Evolutionary conservation across 2,888 invertebrate genomes (phyloP).

Genomic region (Cantharis rustica): DNA sequence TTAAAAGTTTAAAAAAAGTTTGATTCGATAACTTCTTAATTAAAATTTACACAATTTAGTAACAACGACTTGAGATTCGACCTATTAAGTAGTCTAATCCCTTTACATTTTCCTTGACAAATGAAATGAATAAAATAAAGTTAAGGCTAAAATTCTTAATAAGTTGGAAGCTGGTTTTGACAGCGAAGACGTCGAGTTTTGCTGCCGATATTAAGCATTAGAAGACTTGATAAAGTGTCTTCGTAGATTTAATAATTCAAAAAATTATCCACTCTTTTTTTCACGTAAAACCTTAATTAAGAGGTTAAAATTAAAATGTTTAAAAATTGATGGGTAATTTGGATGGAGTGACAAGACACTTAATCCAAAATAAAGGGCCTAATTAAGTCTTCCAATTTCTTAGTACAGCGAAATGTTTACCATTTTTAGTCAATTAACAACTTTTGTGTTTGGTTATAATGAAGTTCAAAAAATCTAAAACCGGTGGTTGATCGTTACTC

Average conservation of each 20-base stretch:
- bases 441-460: not conserved
- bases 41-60: not conserved
- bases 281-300: not conserved
- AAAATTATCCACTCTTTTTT: not conserved
- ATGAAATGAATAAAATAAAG: not conserved
- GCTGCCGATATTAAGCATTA: not conserved
- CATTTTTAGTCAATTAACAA: not conserved
- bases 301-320: not conserved
- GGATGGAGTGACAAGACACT: not conserved
- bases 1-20: not conserved
- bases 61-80: not conserved
- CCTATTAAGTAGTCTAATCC: not conserved
- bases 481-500: conserved; percentile 40
- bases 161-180: not conserved
- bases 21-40: not conserved
- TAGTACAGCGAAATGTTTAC: not conserved
- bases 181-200: not conserved
- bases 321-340: not conserved
- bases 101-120: not conserved
- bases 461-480: conserved; percentile 30
- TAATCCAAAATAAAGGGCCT: not conserved
- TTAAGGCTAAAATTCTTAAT: not conserved
- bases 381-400: not conserved
- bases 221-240: not conserved
- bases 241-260: not conserved